Percentiles rank a stretch among this genome's conserved stretches.
Evolutionary conservation across 2,797 vertebrate species (phyloP).

Genomic region (Arnoldichthys spilopterus): DNA sequence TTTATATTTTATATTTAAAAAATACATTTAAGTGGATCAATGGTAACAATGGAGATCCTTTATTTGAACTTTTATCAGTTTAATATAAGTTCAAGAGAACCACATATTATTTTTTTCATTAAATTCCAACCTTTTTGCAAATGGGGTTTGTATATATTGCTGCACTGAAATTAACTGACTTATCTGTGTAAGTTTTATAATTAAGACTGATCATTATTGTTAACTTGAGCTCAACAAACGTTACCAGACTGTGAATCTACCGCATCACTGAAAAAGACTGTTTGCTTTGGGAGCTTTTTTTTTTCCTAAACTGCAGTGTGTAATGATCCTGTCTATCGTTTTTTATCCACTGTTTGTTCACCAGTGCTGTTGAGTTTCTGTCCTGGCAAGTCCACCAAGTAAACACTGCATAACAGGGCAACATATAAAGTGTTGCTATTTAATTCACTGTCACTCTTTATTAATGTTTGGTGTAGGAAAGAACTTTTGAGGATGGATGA

Average conservation of each 20-base stretch:
- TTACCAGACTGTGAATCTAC: constrained; percentile 2
- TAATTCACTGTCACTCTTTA: constrained; percentile 19
- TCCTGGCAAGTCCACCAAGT: constrained; percentile 65
- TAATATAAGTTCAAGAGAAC: too few species aligned
- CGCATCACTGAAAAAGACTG: constrained; percentile 23
- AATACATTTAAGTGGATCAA: too few species aligned
- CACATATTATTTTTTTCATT: too few species aligned
- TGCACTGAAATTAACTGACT: too few species aligned
- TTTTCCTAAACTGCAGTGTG: constrained; percentile 22
- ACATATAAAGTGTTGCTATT: constrained; percentile 17
- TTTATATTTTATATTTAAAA: too few species aligned
- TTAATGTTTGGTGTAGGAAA: not conserved
- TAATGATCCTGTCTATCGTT: constrained; percentile 21
- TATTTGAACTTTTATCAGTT: too few species aligned
- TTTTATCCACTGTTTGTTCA: constrained; percentile 41
- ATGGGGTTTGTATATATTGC: too few species aligned
- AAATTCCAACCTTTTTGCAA: too few species aligned
- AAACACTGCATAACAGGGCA: constrained; percentile 20
- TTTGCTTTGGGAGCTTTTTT: constrained; percentile 14
- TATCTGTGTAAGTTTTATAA: too few species aligned
- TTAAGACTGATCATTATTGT: too few species aligned
- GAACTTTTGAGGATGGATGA: not conserved
- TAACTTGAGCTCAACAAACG: not conserved
- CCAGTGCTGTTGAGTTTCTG: constrained; percentile 35
- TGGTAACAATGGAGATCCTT: too few species aligned